phyloP scores from a whole-genome alignment of 2,113 vertebrate species.

The Cyrtonyx montezumae region DNA sequence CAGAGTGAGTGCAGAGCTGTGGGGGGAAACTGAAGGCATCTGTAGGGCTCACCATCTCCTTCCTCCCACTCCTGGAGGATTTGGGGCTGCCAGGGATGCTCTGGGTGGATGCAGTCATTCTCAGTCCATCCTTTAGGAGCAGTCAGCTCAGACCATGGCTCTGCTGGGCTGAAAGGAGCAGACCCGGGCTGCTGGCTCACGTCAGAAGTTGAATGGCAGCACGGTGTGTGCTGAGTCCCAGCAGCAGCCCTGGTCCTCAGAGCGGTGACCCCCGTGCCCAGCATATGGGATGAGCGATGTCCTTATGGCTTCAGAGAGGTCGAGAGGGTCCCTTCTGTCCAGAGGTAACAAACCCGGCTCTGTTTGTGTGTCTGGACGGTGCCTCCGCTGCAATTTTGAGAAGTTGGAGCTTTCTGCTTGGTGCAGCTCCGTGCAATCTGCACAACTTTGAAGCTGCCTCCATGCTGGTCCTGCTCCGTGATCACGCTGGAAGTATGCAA shows the following conservation, averaged over 20 bases:
- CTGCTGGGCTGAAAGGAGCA: neutral
- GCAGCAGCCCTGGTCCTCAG: neutral
- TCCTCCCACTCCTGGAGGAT: neutral
- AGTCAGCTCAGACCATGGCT: neutral
- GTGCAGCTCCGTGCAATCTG: neutral
- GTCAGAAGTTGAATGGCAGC: neutral
- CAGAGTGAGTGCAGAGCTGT: neutral
- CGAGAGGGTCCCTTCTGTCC: neutral
- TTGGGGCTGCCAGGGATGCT: neutral
- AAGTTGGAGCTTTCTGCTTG: neutral
- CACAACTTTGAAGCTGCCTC: neutral
- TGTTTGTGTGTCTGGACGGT: neutral
- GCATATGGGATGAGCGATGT: too few species aligned
- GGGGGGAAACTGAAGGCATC: too few species aligned
- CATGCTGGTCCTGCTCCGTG: fast-evolving
- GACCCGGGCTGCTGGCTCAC: neutral
- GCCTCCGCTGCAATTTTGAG: neutral
- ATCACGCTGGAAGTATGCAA: fast-evolving
- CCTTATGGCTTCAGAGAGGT: neutral
- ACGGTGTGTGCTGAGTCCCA: neutral
- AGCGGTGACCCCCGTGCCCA: neutral
- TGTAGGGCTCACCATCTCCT: neutral
- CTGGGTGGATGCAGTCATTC: neutral
- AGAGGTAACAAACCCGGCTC: neutral
- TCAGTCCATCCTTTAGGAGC: neutral